Evolutionary conservation across 2,888 invertebrate species (phyloP), one percentile per base, ranked within the genome.

Genomic region (Drosophila villosipedis): DNA sequence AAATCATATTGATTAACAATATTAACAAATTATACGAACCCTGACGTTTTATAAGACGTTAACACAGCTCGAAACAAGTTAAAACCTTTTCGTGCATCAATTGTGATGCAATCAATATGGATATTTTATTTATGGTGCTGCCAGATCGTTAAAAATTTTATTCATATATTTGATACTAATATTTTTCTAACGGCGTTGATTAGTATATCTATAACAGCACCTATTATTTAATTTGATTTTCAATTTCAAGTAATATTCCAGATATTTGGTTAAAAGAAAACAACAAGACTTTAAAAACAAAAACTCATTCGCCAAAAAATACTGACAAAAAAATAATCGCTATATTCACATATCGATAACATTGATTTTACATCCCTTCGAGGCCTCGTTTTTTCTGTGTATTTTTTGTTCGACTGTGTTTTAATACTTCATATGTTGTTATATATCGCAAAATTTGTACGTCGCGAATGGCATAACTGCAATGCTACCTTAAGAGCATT

Each of bases 71-170:
- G 10, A 58, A 58, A 57, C 31, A 66, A 80, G 35, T 64, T 55
- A 52, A 54, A 55, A 69, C 66, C 68, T 64, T 73, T 58, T 59
- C 50, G 50, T 47, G 30, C 33, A 63, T 49, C 49, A 80, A 58
- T 69, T 88, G 91, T 91, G 92, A 91, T 91, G 91, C 90, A 91
- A 91, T 84, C 87, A 89, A 78, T 25, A 85, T 53, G 60, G 66
- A 73, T 35, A 67, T 62, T 59, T 70, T 78, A 57, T 79, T 74
- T 69, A 52, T 33, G 39, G 72, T 31, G 84, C 54, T 74, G 71
- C 73, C 80, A 68, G 35, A 68, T 30, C 1, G 49, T 31, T 31
- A 31, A 31, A 16, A 53, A 57, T 63, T 22, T 14, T 30, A 50
- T 28, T 41, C 28, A 41, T 33, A 39, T 50, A 0, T 53, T 39